These are phyloP conservation scores for Apogon talboti DNA, from an alignment of 2,797 vertebrate genomes.

Conservation along the genomic window DNA sequence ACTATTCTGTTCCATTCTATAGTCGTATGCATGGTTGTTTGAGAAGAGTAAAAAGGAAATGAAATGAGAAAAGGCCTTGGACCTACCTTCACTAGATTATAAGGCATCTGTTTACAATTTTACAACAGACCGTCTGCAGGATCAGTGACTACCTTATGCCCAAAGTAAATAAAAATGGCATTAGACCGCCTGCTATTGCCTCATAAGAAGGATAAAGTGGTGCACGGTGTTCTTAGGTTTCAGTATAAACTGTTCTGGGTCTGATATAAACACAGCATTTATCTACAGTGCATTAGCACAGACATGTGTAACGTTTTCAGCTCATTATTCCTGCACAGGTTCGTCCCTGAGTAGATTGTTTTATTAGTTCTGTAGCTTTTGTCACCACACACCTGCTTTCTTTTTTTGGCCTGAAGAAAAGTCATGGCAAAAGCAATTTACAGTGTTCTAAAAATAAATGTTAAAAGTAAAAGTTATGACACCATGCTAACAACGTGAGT, in stretches of 20 bases:
- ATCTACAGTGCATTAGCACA: not conserved
- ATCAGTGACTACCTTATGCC: not conserved
- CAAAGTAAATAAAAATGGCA: slow-evolving; percentile 1
- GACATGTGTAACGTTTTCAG: not conserved
- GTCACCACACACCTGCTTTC: too few relatives aligned
- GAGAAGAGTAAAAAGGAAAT: not conserved
- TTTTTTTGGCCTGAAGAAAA: too few relatives aligned
- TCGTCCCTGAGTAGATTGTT: too few relatives aligned
- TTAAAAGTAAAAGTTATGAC: too few relatives aligned
- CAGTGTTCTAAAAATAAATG: too few relatives aligned
- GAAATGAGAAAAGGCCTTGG: not conserved
- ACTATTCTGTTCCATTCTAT: too few relatives aligned
- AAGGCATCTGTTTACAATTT: not conserved
- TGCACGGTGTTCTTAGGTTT: slow-evolving; percentile 2
- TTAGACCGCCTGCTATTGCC: not conserved
- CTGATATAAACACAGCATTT: not conserved
- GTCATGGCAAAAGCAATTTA: too few relatives aligned
- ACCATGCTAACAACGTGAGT: too few relatives aligned
- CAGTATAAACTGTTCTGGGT: not conserved
- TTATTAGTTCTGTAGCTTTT: too few relatives aligned
- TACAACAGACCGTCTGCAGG: not conserved
- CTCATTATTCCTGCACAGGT: not conserved
- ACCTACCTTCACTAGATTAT: not conserved
- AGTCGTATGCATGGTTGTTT: too few relatives aligned
- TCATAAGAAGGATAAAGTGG: not conserved